Percentiles rank a stretch among this genome's conserved stretches.
These are phyloP conservation scores for Python bivittatus DNA, from an alignment of 2,113 vertebrate species.

Conservation along the genomic window DNA sequence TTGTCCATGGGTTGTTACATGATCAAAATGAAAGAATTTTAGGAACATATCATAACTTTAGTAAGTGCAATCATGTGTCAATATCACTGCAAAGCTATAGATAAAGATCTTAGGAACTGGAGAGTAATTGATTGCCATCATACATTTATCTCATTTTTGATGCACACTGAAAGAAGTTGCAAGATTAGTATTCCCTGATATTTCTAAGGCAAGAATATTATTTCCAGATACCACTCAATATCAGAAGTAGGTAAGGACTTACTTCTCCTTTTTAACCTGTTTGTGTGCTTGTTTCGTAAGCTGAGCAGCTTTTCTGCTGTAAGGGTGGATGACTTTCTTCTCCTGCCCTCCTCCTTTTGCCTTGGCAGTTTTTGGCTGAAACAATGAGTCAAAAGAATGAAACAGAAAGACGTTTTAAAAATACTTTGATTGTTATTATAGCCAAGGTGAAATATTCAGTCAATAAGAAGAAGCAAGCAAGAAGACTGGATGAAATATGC, in stretches of 20 bases:
- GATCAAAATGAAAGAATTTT: neutral
- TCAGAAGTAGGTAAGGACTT: constrained; percentile 47
- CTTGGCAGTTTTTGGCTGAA: constrained; percentile 87
- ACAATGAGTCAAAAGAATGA: constrained; percentile 41
- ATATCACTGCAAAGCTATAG: neutral
- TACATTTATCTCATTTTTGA: neutral
- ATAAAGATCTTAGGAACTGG: neutral
- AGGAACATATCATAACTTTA: neutral
- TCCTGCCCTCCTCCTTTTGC: constrained; percentile 75
- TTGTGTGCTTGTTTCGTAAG: constrained; percentile 83
- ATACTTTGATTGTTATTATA: neutral
- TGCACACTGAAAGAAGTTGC: neutral
- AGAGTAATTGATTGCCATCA: neutral
- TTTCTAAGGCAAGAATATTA: neutral
- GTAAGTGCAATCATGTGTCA: neutral
- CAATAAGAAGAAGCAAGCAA: neutral
- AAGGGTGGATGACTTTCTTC: constrained; percentile 89
- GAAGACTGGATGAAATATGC: neutral
- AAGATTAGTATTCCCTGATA: neutral
- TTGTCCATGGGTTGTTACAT: neutral
- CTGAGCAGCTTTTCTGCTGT: constrained; percentile 92
- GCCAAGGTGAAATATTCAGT: neutral
- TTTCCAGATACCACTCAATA: neutral
- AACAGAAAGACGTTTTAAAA: neutral
- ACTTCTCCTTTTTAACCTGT: constrained; percentile 87